Percentiles rank a stretch among this genome's conserved stretches.
These are phyloP conservation scores for Alcedo atthis DNA, from an alignment of 2,797 vertebrate genomes.

Conservation along the genomic window DNA sequence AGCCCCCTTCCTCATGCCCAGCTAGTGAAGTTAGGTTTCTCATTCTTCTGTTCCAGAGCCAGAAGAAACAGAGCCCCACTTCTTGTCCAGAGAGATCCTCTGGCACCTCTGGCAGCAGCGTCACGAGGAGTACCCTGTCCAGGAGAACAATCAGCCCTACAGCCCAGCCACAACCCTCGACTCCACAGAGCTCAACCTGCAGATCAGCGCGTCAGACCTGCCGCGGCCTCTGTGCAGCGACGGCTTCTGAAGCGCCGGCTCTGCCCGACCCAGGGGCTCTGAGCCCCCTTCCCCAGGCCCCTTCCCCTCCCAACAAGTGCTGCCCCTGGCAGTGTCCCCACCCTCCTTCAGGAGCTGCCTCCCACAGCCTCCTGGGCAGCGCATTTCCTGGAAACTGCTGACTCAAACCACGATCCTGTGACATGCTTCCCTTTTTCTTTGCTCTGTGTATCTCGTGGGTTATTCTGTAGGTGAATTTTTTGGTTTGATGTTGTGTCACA, in stretches of 20 bases:
- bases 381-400: not conserved
- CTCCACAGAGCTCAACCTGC: conserved; percentile 17
- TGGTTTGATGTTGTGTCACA: not conserved
- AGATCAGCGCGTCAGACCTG: conserved; percentile 4
- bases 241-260: not conserved
- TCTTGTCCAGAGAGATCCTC: conserved; percentile 37
- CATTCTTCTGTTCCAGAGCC: not conserved
- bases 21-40: not conserved
- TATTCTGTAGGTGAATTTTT: not conserved
- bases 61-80: not conserved
- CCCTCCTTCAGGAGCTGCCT: not conserved
- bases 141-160: fast-evolving
- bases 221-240: not conserved
- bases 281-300: no score
- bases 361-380: not conserved
- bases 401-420: not conserved
- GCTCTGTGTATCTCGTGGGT: not conserved
- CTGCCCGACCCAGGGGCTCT: not conserved
- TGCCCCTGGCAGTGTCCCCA: not conserved
- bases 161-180: fast-evolving
- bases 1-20: not conserved
- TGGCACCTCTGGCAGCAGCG: conserved; percentile 47
- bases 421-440: not conserved
- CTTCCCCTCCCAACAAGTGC: not conserved
- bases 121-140: fast-evolving